phyloP scores from a whole-genome alignment of 2,797 vertebrate species.

The Acanthurus tractus region DNA sequence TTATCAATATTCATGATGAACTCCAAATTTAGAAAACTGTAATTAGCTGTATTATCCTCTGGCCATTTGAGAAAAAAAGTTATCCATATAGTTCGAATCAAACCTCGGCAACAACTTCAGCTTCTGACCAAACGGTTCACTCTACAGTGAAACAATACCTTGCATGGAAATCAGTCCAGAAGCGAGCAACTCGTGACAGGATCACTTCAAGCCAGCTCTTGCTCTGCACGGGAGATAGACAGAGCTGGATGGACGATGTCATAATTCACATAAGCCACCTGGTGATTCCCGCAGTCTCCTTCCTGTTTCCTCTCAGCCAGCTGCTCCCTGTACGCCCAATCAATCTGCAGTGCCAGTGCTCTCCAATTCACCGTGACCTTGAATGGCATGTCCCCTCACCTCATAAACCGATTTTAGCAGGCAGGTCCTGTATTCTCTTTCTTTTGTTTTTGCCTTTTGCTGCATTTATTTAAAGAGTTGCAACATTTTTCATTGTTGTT shows the following conservation, averaged over 20 bases:
- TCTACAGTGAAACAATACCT: slow-evolving; percentile 4
- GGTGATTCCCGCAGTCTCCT: slow-evolving; percentile 86
- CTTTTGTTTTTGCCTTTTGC: not conserved
- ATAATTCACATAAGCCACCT: slow-evolving; percentile 85
- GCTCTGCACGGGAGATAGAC: slow-evolving; percentile 49
- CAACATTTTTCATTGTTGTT: not conserved
- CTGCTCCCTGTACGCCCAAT: slow-evolving; percentile 85
- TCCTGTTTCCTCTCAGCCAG: slow-evolving; percentile 85
- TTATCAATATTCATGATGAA: slow-evolving; percentile 88
- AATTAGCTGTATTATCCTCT: slow-evolving; percentile 82
- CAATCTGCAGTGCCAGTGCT: slow-evolving; percentile 76
- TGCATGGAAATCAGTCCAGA: slow-evolving; percentile 50
- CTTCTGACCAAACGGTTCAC: slow-evolving; percentile 48
- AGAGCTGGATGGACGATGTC: slow-evolving; percentile 59
- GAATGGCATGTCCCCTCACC: slow-evolving; percentile 72
- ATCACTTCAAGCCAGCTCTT: slow-evolving; percentile 54
- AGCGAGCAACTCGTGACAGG: slow-evolving; percentile 48
- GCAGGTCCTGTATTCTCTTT: slow-evolving; percentile 1
- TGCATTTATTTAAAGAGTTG: slow-evolving; percentile 30
- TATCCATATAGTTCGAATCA: slow-evolving; percentile 66
- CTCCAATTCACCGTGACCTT: slow-evolving; percentile 82
- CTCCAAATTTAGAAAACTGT: slow-evolving; percentile 82
- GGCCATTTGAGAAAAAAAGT: slow-evolving; percentile 76
- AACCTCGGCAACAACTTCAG: slow-evolving; percentile 60
- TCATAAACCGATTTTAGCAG: slow-evolving; percentile 24